These are phyloP conservation scores for Gadus macrocephalus DNA, from an alignment of 2,113 vertebrate genomes.

Conservation along the genomic window DNA sequence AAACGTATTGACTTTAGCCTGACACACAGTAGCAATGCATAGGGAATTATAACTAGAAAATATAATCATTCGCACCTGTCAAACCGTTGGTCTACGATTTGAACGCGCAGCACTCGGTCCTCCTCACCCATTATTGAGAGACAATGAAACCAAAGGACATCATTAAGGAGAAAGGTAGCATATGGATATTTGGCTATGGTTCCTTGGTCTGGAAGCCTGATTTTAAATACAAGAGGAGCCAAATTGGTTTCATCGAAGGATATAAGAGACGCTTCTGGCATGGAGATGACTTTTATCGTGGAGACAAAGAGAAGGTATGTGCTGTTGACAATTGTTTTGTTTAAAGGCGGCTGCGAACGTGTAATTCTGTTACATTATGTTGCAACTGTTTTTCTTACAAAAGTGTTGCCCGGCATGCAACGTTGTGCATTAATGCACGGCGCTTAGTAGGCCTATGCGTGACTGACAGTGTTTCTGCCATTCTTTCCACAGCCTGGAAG, in stretches of 20 bases:
- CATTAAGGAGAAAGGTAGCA: slow-evolving; percentile 42
- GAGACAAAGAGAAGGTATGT: slow-evolving; percentile 81
- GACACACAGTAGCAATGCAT: neutral
- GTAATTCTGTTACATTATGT: neutral
- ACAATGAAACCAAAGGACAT: slow-evolving; percentile 63
- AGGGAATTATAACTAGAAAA: neutral
- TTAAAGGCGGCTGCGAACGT: no score
- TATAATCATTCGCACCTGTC: neutral
- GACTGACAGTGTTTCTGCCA: neutral
- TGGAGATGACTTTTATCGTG: slow-evolving; percentile 89
- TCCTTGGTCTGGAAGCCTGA: slow-evolving; percentile 92
- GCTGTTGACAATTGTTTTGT: neutral
- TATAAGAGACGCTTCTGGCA: slow-evolving; percentile 96
- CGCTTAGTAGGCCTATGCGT: neutral
- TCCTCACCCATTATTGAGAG: no score
- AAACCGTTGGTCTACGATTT: slow-evolving; percentile 7
- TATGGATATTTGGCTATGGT: slow-evolving; percentile 96
- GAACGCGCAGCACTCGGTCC: neutral
- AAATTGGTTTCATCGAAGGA: slow-evolving; percentile 83
- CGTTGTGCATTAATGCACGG: no score
- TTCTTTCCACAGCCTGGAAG: slow-evolving; percentile 80
- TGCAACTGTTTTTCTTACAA: no score
- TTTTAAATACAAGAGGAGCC: slow-evolving; percentile 81
- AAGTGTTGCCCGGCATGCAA: no score
- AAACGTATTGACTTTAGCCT: neutral